A percentile compares a stretch with the other conserved stretches of the same genome.
These are phyloP conservation scores for Agrilus planipennis DNA, from an alignment of 1,140 invertebrate species.

Conservation along the genomic window DNA sequence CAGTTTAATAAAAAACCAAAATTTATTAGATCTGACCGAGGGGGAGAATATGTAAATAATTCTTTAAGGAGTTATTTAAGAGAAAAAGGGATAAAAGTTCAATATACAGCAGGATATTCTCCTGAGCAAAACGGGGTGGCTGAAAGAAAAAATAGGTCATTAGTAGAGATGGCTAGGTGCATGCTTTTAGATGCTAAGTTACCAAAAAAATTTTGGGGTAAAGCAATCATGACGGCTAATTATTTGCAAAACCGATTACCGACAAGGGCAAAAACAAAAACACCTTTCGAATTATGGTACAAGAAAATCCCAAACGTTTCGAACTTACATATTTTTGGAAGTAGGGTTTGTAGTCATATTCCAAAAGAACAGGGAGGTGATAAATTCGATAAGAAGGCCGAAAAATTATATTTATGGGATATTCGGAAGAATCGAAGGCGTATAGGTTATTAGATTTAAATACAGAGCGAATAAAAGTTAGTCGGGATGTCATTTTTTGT, in stretches of 20 bases:
- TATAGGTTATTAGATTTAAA: background rate
- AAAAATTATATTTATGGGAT: background rate
- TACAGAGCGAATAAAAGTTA: background rate
- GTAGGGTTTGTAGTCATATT: background rate
- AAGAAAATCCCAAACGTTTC: background rate
- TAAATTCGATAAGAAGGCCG: background rate
- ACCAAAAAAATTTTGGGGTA: background rate
- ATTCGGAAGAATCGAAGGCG: background rate
- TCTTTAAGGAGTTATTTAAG: background rate
- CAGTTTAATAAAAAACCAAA: slow-evolving; percentile 13
- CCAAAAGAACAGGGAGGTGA: background rate
- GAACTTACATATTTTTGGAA: background rate
- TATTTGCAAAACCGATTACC: slow-evolving; percentile 2
- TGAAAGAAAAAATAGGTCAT: background rate
- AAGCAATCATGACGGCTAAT: background rate
- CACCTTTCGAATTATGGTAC: background rate
- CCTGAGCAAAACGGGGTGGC: background rate
- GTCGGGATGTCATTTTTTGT: background rate
- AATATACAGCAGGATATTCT: background rate
- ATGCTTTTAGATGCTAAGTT: background rate
- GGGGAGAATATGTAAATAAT: background rate
- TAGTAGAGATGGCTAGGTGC: background rate
- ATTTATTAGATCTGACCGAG: background rate
- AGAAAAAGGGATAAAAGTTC: background rate
- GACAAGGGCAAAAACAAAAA: background rate